Percentiles rank a stretch among this genome's conserved stretches.
Evolutionary conservation across 2,888 invertebrate species (phyloP).

Genomic region (Conops quadrifasciatus): DNA sequence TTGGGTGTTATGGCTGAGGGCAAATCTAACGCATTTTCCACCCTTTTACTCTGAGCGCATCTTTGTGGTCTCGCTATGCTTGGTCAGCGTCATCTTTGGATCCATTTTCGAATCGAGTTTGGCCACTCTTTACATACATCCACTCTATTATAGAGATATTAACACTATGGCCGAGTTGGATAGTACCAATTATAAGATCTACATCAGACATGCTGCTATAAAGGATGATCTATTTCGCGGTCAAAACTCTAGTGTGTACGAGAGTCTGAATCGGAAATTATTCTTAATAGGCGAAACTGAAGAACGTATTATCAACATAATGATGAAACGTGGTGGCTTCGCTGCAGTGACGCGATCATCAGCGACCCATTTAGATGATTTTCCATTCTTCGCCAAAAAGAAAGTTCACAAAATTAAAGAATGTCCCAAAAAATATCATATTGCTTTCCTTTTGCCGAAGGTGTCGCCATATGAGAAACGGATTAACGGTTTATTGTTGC

Average conservation of each 20-base stretch:
- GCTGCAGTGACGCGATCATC: conserved; percentile 59
- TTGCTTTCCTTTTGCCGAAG: conserved; percentile 58
- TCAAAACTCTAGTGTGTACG: conserved; percentile 56
- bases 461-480: conserved; percentile 57
- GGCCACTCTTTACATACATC: conserved; percentile 63
- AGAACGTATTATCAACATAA: conserved; percentile 53
- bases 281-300: conserved; percentile 51
- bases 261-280: conserved; percentile 56
- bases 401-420: conserved; percentile 60
- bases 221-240: conserved; percentile 62
- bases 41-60: conserved; percentile 61
- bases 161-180: conserved; percentile 61
- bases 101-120: conserved; percentile 65
- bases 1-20: conserved; percentile 61
- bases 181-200: conserved; percentile 55
- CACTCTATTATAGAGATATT: conserved; percentile 62
- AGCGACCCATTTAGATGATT: conserved; percentile 54
- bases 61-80: conserved; percentile 60
- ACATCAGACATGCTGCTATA: conserved; percentile 62
- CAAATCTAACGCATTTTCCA: conserved; percentile 58
- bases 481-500: conserved; percentile 56
- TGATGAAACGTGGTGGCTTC: conserved; percentile 51
- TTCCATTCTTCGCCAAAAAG: conserved; percentile 55
- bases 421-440: conserved; percentile 63
- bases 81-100: conserved; percentile 63